Base-by-base conservation (phyloP, 2,113 vertebrate species). In the Piliocolobus tephrosceles region DNA sequence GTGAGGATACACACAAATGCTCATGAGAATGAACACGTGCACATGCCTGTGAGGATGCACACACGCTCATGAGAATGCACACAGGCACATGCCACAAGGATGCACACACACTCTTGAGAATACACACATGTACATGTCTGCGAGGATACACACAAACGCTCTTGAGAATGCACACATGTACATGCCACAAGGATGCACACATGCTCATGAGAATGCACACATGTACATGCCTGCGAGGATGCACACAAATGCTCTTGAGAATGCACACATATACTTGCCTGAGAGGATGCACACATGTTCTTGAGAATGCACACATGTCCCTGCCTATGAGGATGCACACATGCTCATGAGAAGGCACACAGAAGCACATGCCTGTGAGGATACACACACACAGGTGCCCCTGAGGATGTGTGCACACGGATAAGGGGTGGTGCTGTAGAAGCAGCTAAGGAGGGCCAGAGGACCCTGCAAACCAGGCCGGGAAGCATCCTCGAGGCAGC, bases 41-140 rank as follows among this genome's bases (percentile, higher is more conserved):
- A 25, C 10, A 81, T 7, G 10, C 5, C 18, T 27, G 4, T 8
- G 10, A 38, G 20, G 78, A n/a, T n/a, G 32, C 30, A 47, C 11
- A 9, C 16, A 66, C 0, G 2, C 6, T 9, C 13, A 4, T 35
- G 47, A 55, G 20, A 30, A 66, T 35, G 17, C 61, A 85, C 81
- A 66, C 18, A 0, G 4, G 3, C 8, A 22, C 40, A 58, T 2
- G 8, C 9, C 17, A 7, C 22, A 4, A 70, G n/a, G 30, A 47
- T 47, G 17, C 38, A 64, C 38, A 32, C 57, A 45, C 17, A 22
- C 2, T 40, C 6, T 3, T 22, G 40, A 32, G 40, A 43, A 66
- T 23, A 5, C 6, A 12, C 27, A 20, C 27, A 4, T 10, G 2
- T 5, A 32, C 30, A 45, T 5, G 7, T 6, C 2, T 22, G 0